Conservation (phyloP, 2,113 vertebrate species). For the Campylomormyrus tamandua region DNA sequence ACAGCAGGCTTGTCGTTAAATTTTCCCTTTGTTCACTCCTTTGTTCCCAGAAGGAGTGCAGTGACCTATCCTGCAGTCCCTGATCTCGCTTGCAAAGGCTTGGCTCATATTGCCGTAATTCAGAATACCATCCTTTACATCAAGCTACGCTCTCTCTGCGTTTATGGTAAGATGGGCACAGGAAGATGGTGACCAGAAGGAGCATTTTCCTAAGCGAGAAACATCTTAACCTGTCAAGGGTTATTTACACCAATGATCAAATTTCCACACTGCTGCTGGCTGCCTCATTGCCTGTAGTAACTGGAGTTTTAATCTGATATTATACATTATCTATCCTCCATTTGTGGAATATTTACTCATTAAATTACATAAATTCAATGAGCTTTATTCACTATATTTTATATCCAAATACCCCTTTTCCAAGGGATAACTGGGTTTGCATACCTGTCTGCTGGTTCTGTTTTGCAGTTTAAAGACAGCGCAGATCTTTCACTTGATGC, state of each 20-base stretch:
- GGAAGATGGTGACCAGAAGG: not conserved
- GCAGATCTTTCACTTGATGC: not conserved
- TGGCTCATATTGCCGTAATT: not conserved
- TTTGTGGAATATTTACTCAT: conserved; percentile 3
- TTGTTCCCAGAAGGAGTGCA: not conserved
- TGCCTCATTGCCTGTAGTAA: not conserved
- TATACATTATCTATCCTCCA: not conserved
- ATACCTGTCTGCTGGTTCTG: not conserved
- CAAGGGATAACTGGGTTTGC: not conserved
- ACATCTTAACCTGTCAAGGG: conserved; percentile 7
- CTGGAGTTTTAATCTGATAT: not conserved
- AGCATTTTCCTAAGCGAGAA: not conserved
- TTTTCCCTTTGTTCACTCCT: not conserved
- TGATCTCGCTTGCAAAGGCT: not conserved
- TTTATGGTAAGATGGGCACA: not conserved
- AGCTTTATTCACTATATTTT: not conserved
- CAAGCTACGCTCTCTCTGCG: not conserved
- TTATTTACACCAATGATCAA: not conserved
- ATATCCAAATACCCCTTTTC: not conserved
- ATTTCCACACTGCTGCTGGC: not conserved
- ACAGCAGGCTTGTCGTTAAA: not conserved
- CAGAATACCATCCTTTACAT: not conserved
- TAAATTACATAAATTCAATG: conserved; percentile 10
- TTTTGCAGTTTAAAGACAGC: not conserved
- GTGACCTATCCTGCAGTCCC: not conserved